phyloP scores from a whole-genome alignment of 2,797 vertebrate species.

The Falco cherrug region DNA sequence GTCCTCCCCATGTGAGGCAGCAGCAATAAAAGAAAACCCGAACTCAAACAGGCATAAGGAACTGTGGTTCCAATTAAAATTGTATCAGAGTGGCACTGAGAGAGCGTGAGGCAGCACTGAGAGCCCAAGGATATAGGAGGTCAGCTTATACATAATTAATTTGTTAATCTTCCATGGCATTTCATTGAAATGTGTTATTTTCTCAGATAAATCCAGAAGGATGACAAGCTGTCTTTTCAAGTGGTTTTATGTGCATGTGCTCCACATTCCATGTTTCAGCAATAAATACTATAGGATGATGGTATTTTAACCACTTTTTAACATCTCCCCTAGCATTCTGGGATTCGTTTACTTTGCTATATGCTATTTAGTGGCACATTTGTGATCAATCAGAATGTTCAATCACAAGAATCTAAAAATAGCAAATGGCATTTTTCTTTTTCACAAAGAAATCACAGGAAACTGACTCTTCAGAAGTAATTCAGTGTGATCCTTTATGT shows the following conservation, averaged over 20 bases:
- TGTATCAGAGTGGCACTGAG: background rate
- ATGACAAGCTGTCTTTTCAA: background rate
- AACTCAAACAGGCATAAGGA: background rate
- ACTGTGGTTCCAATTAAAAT: background rate
- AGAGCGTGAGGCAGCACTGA: background rate
- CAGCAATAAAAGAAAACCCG: background rate
- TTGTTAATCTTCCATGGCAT: constrained; percentile 21
- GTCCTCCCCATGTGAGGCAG: background rate
- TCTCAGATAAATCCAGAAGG: background rate
- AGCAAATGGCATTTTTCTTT: background rate
- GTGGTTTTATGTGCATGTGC: background rate
- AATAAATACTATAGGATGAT: background rate
- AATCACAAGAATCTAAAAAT: background rate
- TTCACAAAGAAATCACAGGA: background rate
- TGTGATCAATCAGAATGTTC: background rate
- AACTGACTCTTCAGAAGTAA: background rate
- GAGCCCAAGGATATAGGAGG: constrained; percentile 5
- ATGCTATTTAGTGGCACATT: background rate
- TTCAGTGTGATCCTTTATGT: background rate
- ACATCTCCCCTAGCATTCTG: background rate
- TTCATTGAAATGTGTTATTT: background rate
- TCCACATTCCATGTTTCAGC: background rate
- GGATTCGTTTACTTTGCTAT: background rate
- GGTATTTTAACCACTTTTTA: background rate
- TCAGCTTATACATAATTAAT: constrained; percentile 43